These are phyloP conservation scores for Murina feae DNA, from an alignment of 2,113 vertebrate species.

Conservation along the genomic window DNA sequence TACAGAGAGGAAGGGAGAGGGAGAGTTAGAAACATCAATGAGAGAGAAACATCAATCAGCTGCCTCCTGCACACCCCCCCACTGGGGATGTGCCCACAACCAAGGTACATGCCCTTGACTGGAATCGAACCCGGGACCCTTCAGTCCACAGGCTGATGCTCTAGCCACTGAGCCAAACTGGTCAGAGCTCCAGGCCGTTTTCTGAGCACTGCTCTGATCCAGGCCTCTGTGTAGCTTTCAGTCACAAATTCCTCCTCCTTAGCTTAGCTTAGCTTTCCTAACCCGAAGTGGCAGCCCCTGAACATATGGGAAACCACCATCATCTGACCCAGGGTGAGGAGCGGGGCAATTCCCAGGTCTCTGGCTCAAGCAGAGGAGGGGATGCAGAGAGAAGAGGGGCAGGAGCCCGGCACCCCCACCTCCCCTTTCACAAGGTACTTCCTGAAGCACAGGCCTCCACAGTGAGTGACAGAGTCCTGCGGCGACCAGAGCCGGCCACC, in stretches of 20 bases:
- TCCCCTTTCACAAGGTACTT: background rate
- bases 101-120: no score
- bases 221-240: background rate
- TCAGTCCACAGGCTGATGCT: no score
- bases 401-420: background rate
- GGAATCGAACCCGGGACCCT: no score
- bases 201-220: background rate
- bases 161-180: no score
- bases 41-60: no score
- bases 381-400: background rate
- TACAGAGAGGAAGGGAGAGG: no score
- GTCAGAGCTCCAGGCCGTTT: background rate
- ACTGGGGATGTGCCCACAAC: no score
- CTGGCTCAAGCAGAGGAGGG: background rate
- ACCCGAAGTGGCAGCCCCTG: background rate
- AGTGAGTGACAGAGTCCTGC: background rate
- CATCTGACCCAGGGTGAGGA: background rate
- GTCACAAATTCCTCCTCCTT: background rate
- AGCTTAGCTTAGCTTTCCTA: background rate
- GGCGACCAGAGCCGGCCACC: background rate
- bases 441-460: background rate
- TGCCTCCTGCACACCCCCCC: no score
- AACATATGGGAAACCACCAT: background rate
- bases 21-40: no score
- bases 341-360: background rate